phyloP scores from a whole-genome alignment of 2,113 vertebrate species.

The Diphyllodes magnificus region DNA sequence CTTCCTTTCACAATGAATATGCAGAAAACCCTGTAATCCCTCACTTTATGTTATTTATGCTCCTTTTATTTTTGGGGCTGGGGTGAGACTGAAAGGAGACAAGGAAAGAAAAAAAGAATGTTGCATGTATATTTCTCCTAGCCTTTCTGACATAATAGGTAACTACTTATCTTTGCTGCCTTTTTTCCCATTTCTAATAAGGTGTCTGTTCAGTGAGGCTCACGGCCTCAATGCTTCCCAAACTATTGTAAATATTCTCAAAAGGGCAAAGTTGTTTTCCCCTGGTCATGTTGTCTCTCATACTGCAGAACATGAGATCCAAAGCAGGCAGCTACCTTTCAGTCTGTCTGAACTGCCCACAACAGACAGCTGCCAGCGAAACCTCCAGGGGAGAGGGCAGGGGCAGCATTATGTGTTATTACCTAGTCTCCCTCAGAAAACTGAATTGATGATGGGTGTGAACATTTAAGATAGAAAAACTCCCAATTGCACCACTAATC shows the following conservation, averaged over 20 bases:
- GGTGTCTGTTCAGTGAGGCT: background rate
- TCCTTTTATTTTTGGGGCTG: background rate
- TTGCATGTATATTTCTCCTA: background rate
- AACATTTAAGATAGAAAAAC: background rate
- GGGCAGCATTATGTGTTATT: background rate
- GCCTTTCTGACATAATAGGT: background rate
- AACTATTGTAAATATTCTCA: background rate
- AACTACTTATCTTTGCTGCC: background rate
- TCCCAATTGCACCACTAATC: background rate
- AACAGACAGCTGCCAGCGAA: background rate
- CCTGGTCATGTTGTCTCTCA: accelerated
- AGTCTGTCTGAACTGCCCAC: background rate
- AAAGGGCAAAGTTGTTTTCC: background rate
- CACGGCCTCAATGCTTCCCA: background rate
- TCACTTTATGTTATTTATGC: background rate
- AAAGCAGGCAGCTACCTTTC: background rate
- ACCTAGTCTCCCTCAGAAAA: background rate
- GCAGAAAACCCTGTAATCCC: background rate
- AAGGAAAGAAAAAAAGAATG: background rate
- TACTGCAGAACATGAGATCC: background rate
- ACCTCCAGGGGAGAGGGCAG: background rate
- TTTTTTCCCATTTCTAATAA: background rate
- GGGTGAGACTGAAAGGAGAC: background rate
- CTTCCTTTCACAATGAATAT: background rate
- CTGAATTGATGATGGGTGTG: background rate